phyloP scores from a whole-genome alignment of 2,797 vertebrate genomes.

The Rhabdomys pumilio region DNA sequence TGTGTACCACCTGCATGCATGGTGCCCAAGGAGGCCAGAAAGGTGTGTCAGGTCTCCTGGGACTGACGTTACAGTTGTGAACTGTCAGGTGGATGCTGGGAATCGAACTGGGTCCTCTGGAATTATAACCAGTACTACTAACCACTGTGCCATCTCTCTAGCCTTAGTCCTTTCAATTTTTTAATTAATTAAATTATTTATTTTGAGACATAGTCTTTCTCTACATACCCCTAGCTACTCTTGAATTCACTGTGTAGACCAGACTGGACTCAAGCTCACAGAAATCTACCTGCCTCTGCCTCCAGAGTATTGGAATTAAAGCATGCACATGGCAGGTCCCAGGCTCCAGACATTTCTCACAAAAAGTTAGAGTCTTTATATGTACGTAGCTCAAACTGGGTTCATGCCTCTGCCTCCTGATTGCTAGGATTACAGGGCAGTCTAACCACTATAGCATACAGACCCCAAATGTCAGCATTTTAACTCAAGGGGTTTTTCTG shows the following conservation, averaged over 20 bases:
- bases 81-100: not conserved
- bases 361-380: not conserved
- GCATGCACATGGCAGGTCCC: not conserved
- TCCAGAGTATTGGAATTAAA: not conserved
- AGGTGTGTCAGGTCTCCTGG: not conserved
- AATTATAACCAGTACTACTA: not conserved
- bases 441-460: not conserved
- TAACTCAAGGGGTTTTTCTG: not conserved
- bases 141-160: not conserved
- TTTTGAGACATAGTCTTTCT: not conserved
- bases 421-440: not conserved
- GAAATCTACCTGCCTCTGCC: not conserved
- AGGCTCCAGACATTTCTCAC: not conserved
- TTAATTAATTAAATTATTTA: not conserved
- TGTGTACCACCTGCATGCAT: not conserved
- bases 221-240: not conserved
- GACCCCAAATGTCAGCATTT: not conserved
- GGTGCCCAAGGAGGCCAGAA: not conserved
- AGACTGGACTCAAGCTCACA: not conserved
- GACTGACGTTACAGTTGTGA: not conserved
- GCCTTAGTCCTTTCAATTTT: not conserved
- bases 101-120: too few species aligned
- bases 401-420: not conserved
- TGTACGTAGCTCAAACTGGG: not conserved
- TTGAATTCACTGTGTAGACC: not conserved